Evolutionary conservation across 2,888 invertebrate species (phyloP), one percentile per base, ranked within the genome.

Genomic region (Creontiades dilutus): DNA sequence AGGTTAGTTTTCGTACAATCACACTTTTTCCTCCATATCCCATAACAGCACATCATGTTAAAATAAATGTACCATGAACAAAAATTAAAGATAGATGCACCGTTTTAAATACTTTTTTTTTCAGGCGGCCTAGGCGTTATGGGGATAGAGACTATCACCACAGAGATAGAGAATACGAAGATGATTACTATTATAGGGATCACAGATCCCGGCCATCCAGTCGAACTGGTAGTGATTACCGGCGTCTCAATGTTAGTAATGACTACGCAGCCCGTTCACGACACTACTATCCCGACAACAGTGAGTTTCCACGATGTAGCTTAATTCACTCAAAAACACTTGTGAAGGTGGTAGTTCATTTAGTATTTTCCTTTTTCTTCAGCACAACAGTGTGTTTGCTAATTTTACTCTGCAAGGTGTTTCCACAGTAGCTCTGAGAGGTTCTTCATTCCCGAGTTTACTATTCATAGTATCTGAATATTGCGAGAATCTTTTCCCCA

Each of bases 121-220:
- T 55, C 82, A 92, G 92, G 82, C 76, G 90, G 75, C 90, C 85
- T 19, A 89, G 90, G 3, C 87, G 91, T 52, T 91, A 90, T 80
- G 90, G 91, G 23, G 27, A 82, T 14, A 90, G 90, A 27, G 90
- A 91, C 47, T 91, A 92, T 82, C 86, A 91, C 55, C 89, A 91
- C 52, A 76, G 86, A 19, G 91, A 91, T 16, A 55, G 91, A 47
- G 90, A 91, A 46, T 82, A 82, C 46, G 91, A 91, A 76, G 90
- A 92, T 76, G 91, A 91, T 85, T 90, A 86, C 27, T 90, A 90
- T 57, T 91, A 90, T 85, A 90, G 91, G 52, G 91, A 92, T 61
- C 91, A 91, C 75, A 90, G 92, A 55, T 92, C 92, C 0, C 91
- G 92, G 55, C 93, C 93, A 16, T 92, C 93, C 2, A 92, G 92